Percentiles rank a stretch among this genome's conserved stretches.
Conservation (phyloP, 2,113 vertebrate genomes). For the Leucoraja erinaceus region DNA sequence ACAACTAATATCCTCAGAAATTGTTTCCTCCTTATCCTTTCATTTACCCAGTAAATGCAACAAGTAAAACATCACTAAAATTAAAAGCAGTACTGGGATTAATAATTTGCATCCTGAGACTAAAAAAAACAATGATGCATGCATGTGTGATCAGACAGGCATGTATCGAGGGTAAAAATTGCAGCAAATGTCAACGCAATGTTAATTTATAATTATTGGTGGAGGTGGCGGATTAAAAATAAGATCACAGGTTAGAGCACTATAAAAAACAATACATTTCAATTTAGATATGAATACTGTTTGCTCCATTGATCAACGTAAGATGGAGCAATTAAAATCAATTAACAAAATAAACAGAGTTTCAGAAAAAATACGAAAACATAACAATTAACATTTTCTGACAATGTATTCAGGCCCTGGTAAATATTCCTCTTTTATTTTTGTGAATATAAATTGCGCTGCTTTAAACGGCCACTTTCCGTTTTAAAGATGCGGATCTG, state of each 20-base stretch:
- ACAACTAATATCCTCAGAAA: not conserved
- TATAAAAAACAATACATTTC: not conserved
- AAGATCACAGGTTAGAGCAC: not conserved
- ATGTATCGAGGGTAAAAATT: not conserved
- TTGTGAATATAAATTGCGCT: not conserved
- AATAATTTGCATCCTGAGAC: not conserved
- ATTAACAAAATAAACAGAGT: not conserved
- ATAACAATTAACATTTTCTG: not conserved
- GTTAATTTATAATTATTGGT: not conserved
- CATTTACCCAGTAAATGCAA: not conserved
- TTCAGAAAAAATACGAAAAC: not conserved
- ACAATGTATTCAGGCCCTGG: not conserved
- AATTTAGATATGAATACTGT: not conserved
- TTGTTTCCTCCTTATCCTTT: not conserved
- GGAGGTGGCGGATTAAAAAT: not conserved
- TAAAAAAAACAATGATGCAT: not conserved
- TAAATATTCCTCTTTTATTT: not conserved
- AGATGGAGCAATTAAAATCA: not conserved
- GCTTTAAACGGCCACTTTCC: not conserved
- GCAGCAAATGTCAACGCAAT: not conserved
- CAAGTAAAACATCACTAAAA: not conserved
- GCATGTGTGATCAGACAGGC: not conserved
- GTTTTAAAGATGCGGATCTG: not conserved
- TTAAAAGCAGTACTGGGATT: not conserved
- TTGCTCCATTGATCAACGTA: not conserved